Percentiles rank a stretch among this genome's conserved stretches.
Conservation (phyloP, 1,140 invertebrate genomes). For the Drosophila ercepeae region DNA sequence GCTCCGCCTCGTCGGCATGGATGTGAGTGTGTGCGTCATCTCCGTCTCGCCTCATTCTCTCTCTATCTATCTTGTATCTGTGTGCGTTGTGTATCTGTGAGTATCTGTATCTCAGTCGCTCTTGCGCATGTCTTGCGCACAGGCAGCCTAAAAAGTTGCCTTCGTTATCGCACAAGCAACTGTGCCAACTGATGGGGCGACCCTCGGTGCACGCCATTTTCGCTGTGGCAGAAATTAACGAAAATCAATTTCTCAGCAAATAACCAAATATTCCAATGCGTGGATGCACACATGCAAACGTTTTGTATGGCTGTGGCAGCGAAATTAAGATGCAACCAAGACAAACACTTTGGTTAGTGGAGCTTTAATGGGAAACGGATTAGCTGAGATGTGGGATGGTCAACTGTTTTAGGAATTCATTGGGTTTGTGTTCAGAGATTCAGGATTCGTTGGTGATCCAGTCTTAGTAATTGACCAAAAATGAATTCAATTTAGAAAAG, state of each 20-base stretch:
- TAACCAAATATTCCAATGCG: constrained; percentile 2
- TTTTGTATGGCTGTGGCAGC: constrained; percentile 16
- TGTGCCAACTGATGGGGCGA: background rate
- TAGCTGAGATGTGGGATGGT: constrained; percentile 9
- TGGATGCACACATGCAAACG: background rate
- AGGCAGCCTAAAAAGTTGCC: constrained; percentile 46
- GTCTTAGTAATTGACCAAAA: too few relatives aligned
- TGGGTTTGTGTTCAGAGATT: background rate
- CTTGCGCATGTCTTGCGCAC: constrained; percentile 78
- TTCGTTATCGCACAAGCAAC: background rate
- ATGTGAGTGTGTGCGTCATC: constrained; percentile 49
- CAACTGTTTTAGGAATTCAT: constrained; percentile 4
- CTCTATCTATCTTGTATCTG: constrained; percentile 59
- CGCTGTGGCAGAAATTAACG: constrained; percentile 49
- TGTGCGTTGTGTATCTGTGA: constrained; percentile 23
- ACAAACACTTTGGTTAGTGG: constrained; percentile 31
- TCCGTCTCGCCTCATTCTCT: constrained; percentile 13
- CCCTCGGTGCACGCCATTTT: constrained; percentile 73
- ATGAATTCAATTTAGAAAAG: too few relatives aligned
- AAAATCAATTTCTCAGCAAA: constrained; percentile 68
- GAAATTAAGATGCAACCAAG: constrained; percentile 41
- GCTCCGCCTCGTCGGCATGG: constrained; percentile 75
- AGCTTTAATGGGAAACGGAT: constrained; percentile 43
- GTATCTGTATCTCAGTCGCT: constrained; percentile 70
- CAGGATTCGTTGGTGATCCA: too few relatives aligned